Evolutionary conservation across 2,113 vertebrate genomes (phyloP).

Genomic region (Beaufortia kweichowensis): DNA sequence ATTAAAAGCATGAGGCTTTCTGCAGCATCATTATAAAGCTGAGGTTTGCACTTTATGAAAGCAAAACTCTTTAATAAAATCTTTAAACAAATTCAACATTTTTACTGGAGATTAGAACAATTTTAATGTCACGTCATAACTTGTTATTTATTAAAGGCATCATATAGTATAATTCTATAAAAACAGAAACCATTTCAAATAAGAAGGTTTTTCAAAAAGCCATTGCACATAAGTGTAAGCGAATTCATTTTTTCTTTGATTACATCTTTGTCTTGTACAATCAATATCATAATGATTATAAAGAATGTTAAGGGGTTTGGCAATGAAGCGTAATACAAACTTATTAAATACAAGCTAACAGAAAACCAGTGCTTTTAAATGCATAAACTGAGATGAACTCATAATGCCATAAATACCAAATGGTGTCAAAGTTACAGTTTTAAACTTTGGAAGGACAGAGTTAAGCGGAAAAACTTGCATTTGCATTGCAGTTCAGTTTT

Average conservation of each 20-base stretch:
- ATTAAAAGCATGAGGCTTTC: not conserved
- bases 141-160: not conserved
- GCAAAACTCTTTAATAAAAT: too few species aligned
- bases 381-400: not conserved
- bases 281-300: not conserved
- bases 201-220: not conserved
- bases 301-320: not conserved
- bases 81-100: not conserved
- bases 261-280: not conserved
- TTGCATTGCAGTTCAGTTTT: not conserved
- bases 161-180: not conserved
- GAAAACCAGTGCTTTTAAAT: not conserved
- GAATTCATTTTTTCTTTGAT: not conserved
- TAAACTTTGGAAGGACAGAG: not conserved
- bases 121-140: slow-evolving; percentile 2
- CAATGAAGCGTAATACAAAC: not conserved
- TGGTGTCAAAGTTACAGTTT: not conserved
- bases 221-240: not conserved
- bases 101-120: slow-evolving; percentile 11
- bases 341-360: not conserved
- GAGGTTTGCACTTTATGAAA: not conserved
- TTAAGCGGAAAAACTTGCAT: not conserved
- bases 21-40: not conserved
- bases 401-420: slow-evolving; percentile 24
- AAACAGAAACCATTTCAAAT: not conserved